phyloP scores from a whole-genome alignment of 2,888 invertebrate species.

The Malthinus seriepunctatus region DNA sequence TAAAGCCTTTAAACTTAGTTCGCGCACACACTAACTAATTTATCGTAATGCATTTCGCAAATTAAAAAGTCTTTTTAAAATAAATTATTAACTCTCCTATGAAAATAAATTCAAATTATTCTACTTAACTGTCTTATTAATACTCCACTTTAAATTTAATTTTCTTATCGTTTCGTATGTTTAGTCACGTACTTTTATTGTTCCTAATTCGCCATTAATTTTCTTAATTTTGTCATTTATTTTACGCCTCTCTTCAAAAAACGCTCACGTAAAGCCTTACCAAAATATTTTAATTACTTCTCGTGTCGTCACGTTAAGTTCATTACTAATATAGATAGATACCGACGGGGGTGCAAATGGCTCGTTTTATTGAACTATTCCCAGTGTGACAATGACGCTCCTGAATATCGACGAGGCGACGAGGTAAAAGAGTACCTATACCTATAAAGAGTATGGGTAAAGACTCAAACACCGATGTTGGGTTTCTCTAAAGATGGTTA shows the following conservation, averaged over 20 bases:
- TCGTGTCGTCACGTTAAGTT: too few relatives aligned
- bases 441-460: too few relatives aligned
- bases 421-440: too few relatives aligned
- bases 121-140: background rate
- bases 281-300: too few relatives aligned
- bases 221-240: slow-evolving; percentile 11
- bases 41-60: background rate
- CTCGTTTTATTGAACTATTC: too few relatives aligned
- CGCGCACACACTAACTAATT: slow-evolving; percentile 9
- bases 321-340: too few relatives aligned
- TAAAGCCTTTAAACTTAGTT: slow-evolving; percentile 23
- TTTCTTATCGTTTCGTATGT: slow-evolving; percentile 11
- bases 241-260: background rate
- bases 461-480: too few relatives aligned
- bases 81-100: background rate
- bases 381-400: too few relatives aligned
- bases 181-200: slow-evolving; percentile 13
- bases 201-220: slow-evolving; percentile 19
- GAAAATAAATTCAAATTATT: slow-evolving; percentile 1
- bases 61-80: slow-evolving; percentile 1
- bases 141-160: slow-evolving; percentile 16
- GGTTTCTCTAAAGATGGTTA: too few relatives aligned
- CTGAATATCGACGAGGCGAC: too few relatives aligned
- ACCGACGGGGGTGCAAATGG: too few relatives aligned
- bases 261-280: too few relatives aligned